Base-by-base conservation (phyloP, 2,888 invertebrate genomes). In the Heliconius cydno region DNA sequence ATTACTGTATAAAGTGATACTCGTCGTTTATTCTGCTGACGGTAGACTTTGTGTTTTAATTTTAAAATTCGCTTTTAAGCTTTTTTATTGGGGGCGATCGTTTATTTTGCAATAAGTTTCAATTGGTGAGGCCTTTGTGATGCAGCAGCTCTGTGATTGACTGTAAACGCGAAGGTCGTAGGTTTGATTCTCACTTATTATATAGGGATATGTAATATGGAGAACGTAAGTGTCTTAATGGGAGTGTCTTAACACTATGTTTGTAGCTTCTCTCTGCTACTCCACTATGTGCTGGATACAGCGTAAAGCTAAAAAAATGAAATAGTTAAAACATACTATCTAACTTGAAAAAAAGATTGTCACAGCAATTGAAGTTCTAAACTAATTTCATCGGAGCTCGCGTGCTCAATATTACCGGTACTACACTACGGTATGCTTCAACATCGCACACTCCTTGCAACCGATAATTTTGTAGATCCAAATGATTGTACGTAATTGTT, bases 1-100 rank as follows among this genome's bases (percentile, higher is more conserved):
- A 78, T 81, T 78, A 79, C 68, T 79, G 79, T 82, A 81, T 68
- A 80, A 82, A 82, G 80, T 82, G 77, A 80, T 77, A 79, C 77
- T 78, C 74, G 65, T 46, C 79, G 77, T 79, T 82, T 82, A 75
- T 75, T 75, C 38, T 75, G 75, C 75, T 75, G 72, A 65, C 22
- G 38, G 41, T 63, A 22, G 41, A 75, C 5, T 41, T 60, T 67
- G 52, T 57, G 72, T 73, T 73, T 73, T 25, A 57, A 57, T 22
- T 73, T 57, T 57, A 57, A 73, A 73, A 73, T 34, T 57, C 57
- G 57, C 72, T 73, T 73, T 28, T 57, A 73, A 34, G 57, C 34
- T n/a, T 34, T 52, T 68, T 70, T 70, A 70, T 70, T 70, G 25
- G 6, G 13, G 41, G 13, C 38, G 25, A 13, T 70, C n/a, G n/a